Evolutionary conservation across 1,140 invertebrate genomes (phyloP).

Genomic region (Daktulosphaira vitifoliae): DNA sequence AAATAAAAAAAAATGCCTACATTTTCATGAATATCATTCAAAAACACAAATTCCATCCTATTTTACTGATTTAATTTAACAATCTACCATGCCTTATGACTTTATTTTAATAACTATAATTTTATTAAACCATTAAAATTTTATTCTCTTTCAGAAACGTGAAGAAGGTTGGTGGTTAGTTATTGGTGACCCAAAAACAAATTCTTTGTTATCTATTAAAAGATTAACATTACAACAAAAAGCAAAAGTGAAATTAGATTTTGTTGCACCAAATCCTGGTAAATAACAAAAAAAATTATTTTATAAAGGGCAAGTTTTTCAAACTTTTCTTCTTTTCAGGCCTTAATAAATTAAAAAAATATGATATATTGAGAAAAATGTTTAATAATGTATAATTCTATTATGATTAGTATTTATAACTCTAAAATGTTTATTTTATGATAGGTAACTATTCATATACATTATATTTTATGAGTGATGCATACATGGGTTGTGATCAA

Average conservation of each 20-base stretch:
- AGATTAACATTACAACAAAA: slow-evolving; percentile 86
- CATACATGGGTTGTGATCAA: slow-evolving; percentile 96
- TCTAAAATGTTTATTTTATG: slow-evolving; percentile 33
- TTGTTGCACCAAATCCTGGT: slow-evolving; percentile 74
- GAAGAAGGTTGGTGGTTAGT: slow-evolving; percentile 99
- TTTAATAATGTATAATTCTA: too few species aligned
- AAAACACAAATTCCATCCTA: too few species aligned
- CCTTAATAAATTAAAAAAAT: not conserved
- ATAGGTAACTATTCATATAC: slow-evolving; percentile 78
- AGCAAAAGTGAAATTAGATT: slow-evolving; percentile 90
- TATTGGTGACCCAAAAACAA: slow-evolving; percentile 89
- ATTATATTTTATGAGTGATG: slow-evolving; percentile 98
- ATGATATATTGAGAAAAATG: not conserved
- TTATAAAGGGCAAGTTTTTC: too few species aligned
- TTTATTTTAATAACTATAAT: not conserved
- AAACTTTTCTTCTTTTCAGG: not conserved
- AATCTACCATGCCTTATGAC: too few species aligned
- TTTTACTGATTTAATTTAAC: too few species aligned
- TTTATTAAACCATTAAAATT: slow-evolving; percentile 4
- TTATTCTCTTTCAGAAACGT: slow-evolving; percentile 63
- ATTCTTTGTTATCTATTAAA: slow-evolving; percentile 94
- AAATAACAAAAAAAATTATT: slow-evolving; percentile 37
- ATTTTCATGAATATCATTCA: too few species aligned
- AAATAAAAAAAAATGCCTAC: too few species aligned
- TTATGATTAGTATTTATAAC: not conserved